Conservation (phyloP, 1,140 invertebrate genomes). For the Rhynchophorus ferrugineus region DNA sequence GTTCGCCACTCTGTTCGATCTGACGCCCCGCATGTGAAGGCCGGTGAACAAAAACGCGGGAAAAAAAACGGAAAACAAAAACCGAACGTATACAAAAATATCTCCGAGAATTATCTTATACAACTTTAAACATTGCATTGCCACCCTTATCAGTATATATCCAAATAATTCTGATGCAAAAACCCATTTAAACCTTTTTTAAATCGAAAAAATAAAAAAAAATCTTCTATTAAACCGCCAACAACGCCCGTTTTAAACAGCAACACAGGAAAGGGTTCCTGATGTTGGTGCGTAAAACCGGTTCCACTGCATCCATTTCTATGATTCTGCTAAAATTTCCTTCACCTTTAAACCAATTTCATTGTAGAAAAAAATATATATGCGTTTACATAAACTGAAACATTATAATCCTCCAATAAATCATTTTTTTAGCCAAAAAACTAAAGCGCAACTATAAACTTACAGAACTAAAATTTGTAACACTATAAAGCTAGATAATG, state of each 20-base stretch:
- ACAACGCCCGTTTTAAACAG: too few relatives aligned
- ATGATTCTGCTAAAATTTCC: conserved; percentile 4
- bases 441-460: conserved; percentile 7
- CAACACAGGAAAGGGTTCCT: too few relatives aligned
- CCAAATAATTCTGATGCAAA: too few relatives aligned
- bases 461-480: conserved; percentile 9
- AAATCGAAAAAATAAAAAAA: too few relatives aligned
- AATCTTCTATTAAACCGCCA: too few relatives aligned
- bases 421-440: conserved; percentile 2
- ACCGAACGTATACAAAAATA: neutral
- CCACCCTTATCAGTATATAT: conserved; percentile 17
- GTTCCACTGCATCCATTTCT: too few relatives aligned
- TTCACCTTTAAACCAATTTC: conserved; percentile 9
- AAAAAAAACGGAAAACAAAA: neutral
- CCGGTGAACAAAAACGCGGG: neutral
- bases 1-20: neutral
- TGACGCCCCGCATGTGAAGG: neutral
- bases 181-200: too few relatives aligned
- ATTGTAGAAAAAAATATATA: conserved; percentile 1
- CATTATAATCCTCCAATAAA: neutral
- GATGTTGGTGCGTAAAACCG: too few relatives aligned
- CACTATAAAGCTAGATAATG: conserved; percentile 15
- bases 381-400: conserved; percentile 5
- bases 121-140: conserved; percentile 29
- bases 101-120: neutral